A percentile compares a stretch with the other conserved stretches of the same genome.
Evolutionary conservation across 2,113 vertebrate species (phyloP).

Genomic region (Terrapene triunguis): DNA sequence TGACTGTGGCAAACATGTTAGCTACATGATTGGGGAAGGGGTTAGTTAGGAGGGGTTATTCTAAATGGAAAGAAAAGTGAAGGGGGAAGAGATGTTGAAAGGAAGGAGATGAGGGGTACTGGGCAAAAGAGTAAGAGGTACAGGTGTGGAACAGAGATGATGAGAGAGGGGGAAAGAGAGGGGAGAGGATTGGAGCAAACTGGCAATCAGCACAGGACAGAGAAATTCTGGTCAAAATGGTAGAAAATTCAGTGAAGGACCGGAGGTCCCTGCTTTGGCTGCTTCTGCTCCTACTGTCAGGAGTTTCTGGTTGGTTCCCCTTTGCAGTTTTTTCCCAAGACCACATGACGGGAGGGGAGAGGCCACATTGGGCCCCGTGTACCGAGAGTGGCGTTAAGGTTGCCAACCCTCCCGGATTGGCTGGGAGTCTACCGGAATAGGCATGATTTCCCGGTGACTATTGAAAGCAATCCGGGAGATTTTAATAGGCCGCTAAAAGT

Average conservation of each 20-base stretch:
- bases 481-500: too few relatives aligned
- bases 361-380: neutral
- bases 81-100: too few relatives aligned
- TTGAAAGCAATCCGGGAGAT: too few relatives aligned
- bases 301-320: neutral
- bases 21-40: neutral
- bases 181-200: neutral
- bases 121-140: neutral
- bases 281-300: neutral
- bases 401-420: too few relatives aligned
- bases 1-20: neutral
- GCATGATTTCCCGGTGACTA: too few relatives aligned
- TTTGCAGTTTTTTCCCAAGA: neutral
- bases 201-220: neutral
- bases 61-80: neutral
- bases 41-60: neutral
- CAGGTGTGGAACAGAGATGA: neutral
- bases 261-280: neutral
- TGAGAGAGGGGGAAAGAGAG: neutral
- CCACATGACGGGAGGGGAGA: neutral
- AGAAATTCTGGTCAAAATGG: neutral
- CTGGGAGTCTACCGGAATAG: too few relatives aligned
- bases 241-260: neutral
- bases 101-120: neutral
- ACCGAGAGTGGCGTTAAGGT: neutral